A percentile compares a stretch with the other conserved stretches of the same genome.
These are phyloP conservation scores for Cryptotermes secundus DNA, from an alignment of 1,140 invertebrate species.

Conservation along the genomic window DNA sequence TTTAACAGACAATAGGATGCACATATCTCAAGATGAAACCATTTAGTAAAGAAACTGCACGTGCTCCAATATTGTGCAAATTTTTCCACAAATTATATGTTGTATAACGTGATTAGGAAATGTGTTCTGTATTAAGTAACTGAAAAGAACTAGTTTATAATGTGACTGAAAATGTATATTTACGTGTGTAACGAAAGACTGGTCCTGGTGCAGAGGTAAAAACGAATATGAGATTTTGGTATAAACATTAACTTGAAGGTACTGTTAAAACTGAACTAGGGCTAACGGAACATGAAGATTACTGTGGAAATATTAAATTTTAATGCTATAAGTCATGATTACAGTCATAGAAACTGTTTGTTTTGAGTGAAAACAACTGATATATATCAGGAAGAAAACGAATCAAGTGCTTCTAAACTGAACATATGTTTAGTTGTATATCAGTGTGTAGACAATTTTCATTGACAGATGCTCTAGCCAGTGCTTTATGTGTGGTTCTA, in stretches of 20 bases:
- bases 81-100: slow-evolving; percentile 1
- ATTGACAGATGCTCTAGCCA: neutral
- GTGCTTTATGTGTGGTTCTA: neutral
- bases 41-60: neutral
- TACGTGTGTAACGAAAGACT: neutral
- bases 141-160: neutral
- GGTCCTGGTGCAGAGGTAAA: neutral
- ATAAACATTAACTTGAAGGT: neutral
- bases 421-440: neutral
- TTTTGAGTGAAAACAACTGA: neutral
- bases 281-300: neutral
- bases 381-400: neutral
- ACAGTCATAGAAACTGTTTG: neutral
- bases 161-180: neutral
- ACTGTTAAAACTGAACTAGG: neutral
- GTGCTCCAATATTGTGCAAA: neutral
- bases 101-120: neutral
- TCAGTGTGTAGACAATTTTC: neutral
- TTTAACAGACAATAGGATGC: neutral
- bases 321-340: neutral
- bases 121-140: neutral
- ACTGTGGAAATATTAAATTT: neutral
- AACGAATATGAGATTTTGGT: neutral
- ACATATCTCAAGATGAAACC: neutral
- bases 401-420: neutral